Base-by-base conservation (phyloP, 1,140 invertebrate genomes). In the Drosophila miranda region DNA sequence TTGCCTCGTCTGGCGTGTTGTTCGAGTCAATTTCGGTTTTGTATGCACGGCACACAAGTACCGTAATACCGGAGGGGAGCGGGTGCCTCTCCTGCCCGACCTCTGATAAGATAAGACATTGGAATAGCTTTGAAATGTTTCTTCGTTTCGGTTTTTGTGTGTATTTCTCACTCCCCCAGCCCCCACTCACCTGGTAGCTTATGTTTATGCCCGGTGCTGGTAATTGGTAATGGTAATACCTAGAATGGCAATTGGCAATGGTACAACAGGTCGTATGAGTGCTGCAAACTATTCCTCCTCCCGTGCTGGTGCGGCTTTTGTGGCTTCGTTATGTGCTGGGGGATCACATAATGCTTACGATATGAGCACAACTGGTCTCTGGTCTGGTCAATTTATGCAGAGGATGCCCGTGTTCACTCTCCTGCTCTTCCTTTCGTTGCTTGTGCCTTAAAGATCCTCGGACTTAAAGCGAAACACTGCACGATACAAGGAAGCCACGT, bases 261-360 rank as follows among this genome's bases (percentile, higher is more conserved):
- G 34, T 60, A 77, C 81, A 86, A 81, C 81, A 68, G 77, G 82
- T 77, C 81, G 81, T 80, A 86, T 84, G 60, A 45, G 78, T 74
- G 38, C 67, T 56, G 19, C 9, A 21, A 58, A 46, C 50, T 68
- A 73, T 51, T 70, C 41, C 30, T 46, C 14, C 8, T 62, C 4
- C 11, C 13, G 11, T 13, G 11, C 42, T 62, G 56, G 38, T 51
- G 6, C 30, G 44, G 74, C 59, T 73, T 73, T 73, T 71, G 58
- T 53, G 49, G 58, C 19, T 58, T 74, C 53, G 46, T 57, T 69
- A 57, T 75, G 57, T 45, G 7, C 57, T n/a, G n/a, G 44, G 38
- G 23, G 59, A 7, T 44, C 50, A 55, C 72, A 72, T 59, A 67
- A 71, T 75, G 42, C 51, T 80, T 60, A 67, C n/a, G 46, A 51